Conservation (phyloP, 2,797 vertebrate genomes). For the Danio jaintianensis region DNA sequence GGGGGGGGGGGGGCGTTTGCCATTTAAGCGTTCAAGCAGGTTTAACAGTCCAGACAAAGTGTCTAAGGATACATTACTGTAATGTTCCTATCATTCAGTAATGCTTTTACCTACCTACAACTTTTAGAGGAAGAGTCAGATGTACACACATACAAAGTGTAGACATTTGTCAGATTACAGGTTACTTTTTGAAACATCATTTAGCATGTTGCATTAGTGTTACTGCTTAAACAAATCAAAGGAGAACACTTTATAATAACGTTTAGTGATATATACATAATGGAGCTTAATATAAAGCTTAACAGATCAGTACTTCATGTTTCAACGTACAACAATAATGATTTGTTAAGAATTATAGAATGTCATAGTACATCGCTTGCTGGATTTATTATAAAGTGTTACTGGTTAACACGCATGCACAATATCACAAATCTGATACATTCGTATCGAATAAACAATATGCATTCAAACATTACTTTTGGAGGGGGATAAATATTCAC, state of each 20-base stretch:
- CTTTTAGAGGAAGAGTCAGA: conserved; percentile 46
- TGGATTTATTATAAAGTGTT: conserved; percentile 40
- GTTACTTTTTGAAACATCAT: background rate
- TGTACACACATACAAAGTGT: background rate
- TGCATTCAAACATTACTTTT: background rate
- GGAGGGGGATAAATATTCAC: background rate
- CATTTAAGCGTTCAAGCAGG: conserved; percentile 54
- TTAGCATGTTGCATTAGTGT: background rate
- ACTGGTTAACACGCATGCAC: conserved; percentile 19
- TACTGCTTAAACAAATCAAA: conserved; percentile 6
- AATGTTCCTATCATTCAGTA: conserved; percentile 48
- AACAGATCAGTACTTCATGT: conserved; percentile 3
- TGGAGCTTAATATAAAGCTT: conserved; percentile 7
- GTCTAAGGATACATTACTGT: conserved; percentile 55
- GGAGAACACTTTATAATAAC: conserved; percentile 33
- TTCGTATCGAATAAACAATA: background rate
- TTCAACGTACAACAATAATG: background rate
- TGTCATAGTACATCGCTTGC: background rate
- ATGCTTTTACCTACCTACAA: conserved; percentile 56
- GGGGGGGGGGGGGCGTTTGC: conserved; percentile 12
- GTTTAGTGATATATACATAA: background rate
- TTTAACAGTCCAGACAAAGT: conserved; percentile 67
- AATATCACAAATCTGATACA: background rate
- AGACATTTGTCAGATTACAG: background rate
- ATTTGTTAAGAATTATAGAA: conserved; percentile 18